A percentile compares a stretch with the other conserved stretches of the same genome.
These are phyloP conservation scores for Brachypterus glaber DNA, from an alignment of 2,888 invertebrate genomes.

Conservation along the genomic window DNA sequence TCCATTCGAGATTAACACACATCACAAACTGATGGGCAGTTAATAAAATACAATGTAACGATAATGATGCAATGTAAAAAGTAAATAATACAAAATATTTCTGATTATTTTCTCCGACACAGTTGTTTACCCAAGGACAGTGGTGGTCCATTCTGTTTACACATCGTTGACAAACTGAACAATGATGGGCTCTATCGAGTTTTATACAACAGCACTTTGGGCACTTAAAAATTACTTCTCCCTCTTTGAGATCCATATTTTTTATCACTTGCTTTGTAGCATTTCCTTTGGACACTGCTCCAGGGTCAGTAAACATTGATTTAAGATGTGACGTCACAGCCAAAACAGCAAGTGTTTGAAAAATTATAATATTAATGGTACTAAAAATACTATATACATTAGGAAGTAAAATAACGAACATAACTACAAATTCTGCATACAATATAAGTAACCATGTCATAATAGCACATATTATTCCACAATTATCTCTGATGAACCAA, in stretches of 20 bases:
- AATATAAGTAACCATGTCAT: conserved; percentile 84
- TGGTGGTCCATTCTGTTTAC: conserved; percentile 80
- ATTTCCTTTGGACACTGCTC: conserved; percentile 90
- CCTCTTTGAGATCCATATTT: conserved; percentile 84
- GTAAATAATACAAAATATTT: conserved; percentile 98
- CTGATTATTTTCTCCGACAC: conserved; percentile 98
- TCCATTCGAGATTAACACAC: conserved; percentile 91
- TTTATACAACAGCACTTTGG: conserved; percentile 95
- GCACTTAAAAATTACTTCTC: conserved; percentile 90
- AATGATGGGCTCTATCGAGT: conserved; percentile 92
- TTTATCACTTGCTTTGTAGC: conserved; percentile 93
- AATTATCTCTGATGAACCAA: conserved; percentile 90
- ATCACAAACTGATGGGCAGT: conserved; percentile 88
- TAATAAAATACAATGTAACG: conserved; percentile 84
- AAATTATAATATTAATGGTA: conserved; percentile 73
- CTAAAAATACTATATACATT: conserved; percentile 73
- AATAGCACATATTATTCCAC: conserved; percentile 86
- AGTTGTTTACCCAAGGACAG: conserved; percentile 98
- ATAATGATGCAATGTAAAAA: conserved; percentile 98
- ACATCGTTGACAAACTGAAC: conserved; percentile 85
- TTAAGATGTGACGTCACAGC: conserved; percentile 83
- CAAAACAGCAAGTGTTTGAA: conserved; percentile 72
- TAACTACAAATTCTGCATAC: conserved; percentile 91
- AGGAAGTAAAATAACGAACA: conserved; percentile 80
- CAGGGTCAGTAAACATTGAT: conserved; percentile 92